phyloP scores from a whole-genome alignment of 1,140 invertebrate genomes.

The Vollenhovia emeryi region DNA sequence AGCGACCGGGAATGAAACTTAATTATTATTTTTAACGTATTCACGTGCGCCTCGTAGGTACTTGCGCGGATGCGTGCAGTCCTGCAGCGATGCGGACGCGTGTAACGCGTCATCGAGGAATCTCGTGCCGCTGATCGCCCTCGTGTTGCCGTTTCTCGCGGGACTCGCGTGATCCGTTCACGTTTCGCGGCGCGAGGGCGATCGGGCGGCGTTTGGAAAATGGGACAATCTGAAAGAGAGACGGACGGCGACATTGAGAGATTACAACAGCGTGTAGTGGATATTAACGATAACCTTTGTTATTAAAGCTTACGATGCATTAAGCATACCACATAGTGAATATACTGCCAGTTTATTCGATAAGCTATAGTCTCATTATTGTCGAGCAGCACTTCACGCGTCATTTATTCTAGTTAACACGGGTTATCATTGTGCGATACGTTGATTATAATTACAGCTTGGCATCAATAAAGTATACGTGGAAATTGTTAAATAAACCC shows the following conservation, averaged over 20 bases:
- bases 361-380: slow-evolving; percentile 37
- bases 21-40: background rate
- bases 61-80: slow-evolving; percentile 94
- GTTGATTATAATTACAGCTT: slow-evolving; percentile 50
- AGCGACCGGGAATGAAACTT: background rate
- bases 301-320: slow-evolving; percentile 16
- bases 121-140: slow-evolving; percentile 34
- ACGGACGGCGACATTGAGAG: background rate
- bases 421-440: background rate
- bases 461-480: slow-evolving; percentile 42
- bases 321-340: slow-evolving; percentile 30
- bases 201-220: background rate
- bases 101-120: slow-evolving; percentile 87
- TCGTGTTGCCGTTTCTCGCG: slow-evolving; percentile 59
- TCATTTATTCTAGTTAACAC: slow-evolving; percentile 15
- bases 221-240: background rate
- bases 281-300: slow-evolving; percentile 12
- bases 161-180: slow-evolving; percentile 33
- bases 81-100: slow-evolving; percentile 94
- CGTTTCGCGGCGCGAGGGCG: background rate
- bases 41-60: slow-evolving; percentile 88
- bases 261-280: background rate
- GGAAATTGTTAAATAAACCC: slow-evolving; percentile 8
- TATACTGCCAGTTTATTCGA: slow-evolving; percentile 66
- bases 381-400: slow-evolving; percentile 9